These are phyloP conservation scores for Australoheros scitulus DNA, from an alignment of 2,113 vertebrate genomes.

Conservation along the genomic window DNA sequence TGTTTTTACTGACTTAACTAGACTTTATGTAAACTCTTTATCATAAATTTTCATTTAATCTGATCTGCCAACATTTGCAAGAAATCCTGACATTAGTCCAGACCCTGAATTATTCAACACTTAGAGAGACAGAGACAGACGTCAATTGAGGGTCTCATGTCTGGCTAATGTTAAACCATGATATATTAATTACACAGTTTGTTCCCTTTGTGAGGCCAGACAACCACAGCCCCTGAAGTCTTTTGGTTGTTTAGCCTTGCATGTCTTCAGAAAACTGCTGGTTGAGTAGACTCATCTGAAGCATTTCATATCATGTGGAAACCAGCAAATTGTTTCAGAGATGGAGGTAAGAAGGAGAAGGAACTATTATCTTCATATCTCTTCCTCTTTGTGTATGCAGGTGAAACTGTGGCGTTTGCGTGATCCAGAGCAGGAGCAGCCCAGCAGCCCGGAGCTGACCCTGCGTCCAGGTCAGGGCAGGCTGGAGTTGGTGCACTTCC, in stretches of 20 bases:
- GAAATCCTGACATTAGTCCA: neutral
- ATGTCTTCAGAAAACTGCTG: neutral
- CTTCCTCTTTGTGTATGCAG: constrained; percentile 67
- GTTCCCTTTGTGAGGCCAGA: neutral
- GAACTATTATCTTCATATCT: neutral
- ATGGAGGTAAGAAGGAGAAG: neutral
- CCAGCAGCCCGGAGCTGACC: constrained; percentile 68
- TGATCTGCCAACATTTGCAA: neutral
- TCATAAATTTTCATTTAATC: neutral
- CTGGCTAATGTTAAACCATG: neutral
- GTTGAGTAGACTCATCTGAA: neutral
- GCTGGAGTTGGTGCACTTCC: constrained; percentile 85
- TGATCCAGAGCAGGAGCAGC: constrained; percentile 67
- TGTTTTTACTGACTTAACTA: constrained; percentile 13
- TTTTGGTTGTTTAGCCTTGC: neutral
- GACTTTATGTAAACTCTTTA: neutral
- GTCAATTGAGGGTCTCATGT: neutral
- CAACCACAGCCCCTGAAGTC: neutral
- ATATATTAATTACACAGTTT: neutral
- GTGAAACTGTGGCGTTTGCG: constrained; percentile 91
- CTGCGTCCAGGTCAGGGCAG: constrained; percentile 71
- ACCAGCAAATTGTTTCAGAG: neutral
- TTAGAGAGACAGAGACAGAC: neutral
- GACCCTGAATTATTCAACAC: neutral
- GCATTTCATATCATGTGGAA: neutral